phyloP scores from a whole-genome alignment of 1,140 invertebrate genomes.

The Pogonomyrmex californicus region DNA sequence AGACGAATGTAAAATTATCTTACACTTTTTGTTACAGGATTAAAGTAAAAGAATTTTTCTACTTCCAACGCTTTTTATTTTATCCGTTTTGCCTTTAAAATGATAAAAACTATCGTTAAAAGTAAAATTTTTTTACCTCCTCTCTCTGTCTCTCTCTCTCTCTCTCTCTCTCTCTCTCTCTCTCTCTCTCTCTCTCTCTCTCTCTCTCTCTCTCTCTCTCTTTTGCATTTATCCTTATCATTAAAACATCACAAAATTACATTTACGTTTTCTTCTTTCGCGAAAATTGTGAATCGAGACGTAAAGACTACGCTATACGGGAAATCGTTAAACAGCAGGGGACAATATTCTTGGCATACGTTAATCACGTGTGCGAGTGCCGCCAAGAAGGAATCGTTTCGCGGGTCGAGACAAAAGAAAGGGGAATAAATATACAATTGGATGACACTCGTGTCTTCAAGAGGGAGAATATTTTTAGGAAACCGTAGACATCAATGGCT shows the following conservation, averaged over 20 bases:
- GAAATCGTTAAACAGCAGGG: constrained; percentile 42
- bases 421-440: constrained; percentile 71
- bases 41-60: background rate
- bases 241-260: constrained; percentile 22
- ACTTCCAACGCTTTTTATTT: background rate
- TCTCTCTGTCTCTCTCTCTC: too few relatives aligned
- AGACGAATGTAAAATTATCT: background rate
- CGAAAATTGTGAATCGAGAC: constrained; percentile 9
- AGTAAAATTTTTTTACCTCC: background rate
- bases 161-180: too few relatives aligned
- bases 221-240: background rate
- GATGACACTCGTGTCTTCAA: constrained; percentile 55
- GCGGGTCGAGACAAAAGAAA: constrained; percentile 62
- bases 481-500: constrained; percentile 65
- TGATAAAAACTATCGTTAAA: constrained; percentile 5
- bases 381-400: constrained; percentile 52
- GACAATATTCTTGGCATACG: constrained; percentile 58
- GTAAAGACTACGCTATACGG: constrained; percentile 19
- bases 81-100: background rate
- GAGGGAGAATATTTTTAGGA: constrained; percentile 32
- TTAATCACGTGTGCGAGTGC: constrained; percentile 50
- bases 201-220: background rate
- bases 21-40: constrained; percentile 2
- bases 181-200: too few relatives aligned
- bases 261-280: background rate